A percentile compares a stretch with the other conserved stretches of the same genome.
Evolutionary conservation across 2,113 vertebrate genomes (phyloP).

Genomic region (Laticauda laticaudata): DNA sequence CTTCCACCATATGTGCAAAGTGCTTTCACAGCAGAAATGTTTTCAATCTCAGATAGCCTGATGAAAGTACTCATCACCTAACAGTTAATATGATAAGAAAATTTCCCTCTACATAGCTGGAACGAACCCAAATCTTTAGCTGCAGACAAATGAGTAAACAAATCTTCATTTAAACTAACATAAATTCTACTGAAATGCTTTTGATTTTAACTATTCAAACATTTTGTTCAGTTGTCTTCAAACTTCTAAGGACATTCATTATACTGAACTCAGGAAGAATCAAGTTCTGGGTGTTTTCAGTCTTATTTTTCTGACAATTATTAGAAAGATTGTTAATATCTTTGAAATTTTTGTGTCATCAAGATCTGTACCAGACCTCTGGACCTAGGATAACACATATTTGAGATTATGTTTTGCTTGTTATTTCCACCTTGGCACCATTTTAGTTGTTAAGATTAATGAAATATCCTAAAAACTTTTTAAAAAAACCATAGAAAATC

Average conservation of each 20-base stretch:
- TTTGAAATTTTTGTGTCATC: not conserved
- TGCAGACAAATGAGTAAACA: not conserved
- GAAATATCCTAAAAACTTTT: not conserved
- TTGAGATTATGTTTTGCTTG: not conserved
- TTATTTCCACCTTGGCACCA: not conserved
- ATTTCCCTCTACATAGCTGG: slow-evolving; percentile 1
- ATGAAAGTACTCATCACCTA: not conserved
- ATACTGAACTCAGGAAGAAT: not conserved
- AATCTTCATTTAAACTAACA: not conserved
- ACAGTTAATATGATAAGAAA: slow-evolving; percentile 19
- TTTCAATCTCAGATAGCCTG: not conserved
- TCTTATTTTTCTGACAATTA: not conserved
- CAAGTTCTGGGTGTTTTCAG: not conserved
- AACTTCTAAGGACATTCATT: not conserved
- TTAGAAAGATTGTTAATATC: not conserved
- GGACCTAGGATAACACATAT: not conserved
- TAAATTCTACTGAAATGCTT: not conserved
- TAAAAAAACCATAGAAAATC: slow-evolving; percentile 30
- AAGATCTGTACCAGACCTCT: not conserved
- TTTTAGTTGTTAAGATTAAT: not conserved
- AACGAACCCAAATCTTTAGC: not conserved
- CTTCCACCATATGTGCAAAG: not conserved
- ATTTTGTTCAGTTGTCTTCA: not conserved
- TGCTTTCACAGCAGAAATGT: not conserved
- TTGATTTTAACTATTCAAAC: not conserved